Base-by-base conservation (phyloP, 1,140 invertebrate species). In the Xylocopa sonorina region DNA sequence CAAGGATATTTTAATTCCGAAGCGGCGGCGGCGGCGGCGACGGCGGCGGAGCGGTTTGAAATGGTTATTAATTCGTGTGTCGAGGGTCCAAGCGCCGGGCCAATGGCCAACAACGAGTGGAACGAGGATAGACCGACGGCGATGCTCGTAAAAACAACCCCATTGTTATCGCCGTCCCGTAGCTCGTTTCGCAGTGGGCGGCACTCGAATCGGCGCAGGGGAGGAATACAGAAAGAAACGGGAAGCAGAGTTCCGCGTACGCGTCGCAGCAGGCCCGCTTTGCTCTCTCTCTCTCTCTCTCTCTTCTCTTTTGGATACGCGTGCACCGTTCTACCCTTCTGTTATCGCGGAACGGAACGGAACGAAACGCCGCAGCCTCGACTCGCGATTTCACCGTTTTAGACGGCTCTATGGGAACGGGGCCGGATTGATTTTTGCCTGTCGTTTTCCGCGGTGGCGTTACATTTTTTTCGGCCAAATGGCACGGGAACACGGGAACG, bases 91-190 rank as follows among this genome's bases (percentile, higher is more conserved):
- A 62, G 55, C 41, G 29, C 55, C 55, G 62, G 21, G 1, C 29
- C 58, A 46, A 63, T 50, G 57, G 68, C 29, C 29, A 32, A 27
- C 6, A 64, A 24, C 29, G 82, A 12, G 63, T 43, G 64, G 27
- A 50, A 71, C 46, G 38, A 53, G 57, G 53, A 63, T 53, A 48
- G 51, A 34, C 9, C 21, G 64, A 32, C 21, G 46, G 84, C 80
- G 84, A 75, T 72, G 85, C 63, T 91, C 90, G 88, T 91, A 92
- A 91, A 92, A 91, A 90, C 89, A 91, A 89, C 84, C 87, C 87
- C 85, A 89, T 90, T 92, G 89, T 90, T 91, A 89, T 89, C 85
- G 86, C 87, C 83, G 83, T 87, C 81, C 82, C 81, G 85, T 78
- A 71, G 84, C 83, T 90, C 84, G 84, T 88, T 91, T 91, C 88